These are phyloP conservation scores for Falco concolor DNA, from an alignment of 2,797 vertebrate species.

Conservation along the genomic window DNA sequence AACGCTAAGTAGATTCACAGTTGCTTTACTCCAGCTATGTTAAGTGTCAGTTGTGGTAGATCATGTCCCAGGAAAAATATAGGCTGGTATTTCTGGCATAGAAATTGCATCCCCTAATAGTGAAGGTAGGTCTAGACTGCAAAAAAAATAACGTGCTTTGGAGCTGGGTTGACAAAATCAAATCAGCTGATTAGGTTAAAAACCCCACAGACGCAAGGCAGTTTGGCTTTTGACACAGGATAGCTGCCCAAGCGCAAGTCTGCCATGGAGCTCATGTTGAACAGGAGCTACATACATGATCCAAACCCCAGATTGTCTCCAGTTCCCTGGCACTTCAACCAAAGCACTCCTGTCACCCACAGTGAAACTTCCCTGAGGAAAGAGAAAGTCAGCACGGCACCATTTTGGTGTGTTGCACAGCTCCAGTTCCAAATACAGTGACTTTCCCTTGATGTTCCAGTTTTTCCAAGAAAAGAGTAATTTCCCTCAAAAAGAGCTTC, in stretches of 20 bases:
- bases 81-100: constrained; percentile 34
- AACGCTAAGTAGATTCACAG: constrained; percentile 6
- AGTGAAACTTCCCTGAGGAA: neutral
- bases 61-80: constrained; percentile 4
- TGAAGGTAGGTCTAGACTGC: neutral
- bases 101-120: neutral
- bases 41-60: neutral
- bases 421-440: neutral
- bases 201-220: neutral
- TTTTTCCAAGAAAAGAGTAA: neutral
- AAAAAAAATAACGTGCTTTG: neutral
- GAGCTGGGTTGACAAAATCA: neutral
- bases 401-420: neutral
- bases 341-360: neutral
- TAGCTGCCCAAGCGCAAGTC: neutral
- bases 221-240: neutral
- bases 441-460: neutral
- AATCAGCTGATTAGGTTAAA: neutral
- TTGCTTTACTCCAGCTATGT: neutral
- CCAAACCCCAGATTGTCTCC: neutral
- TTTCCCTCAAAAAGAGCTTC: neutral
- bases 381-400: neutral
- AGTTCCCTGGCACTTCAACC: neutral
- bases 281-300: neutral
- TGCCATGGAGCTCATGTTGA: neutral